Evolutionary conservation across 2,888 invertebrate genomes (phyloP), one percentile per base, ranked within the genome.

Genomic region (Sisyra terminalis): DNA sequence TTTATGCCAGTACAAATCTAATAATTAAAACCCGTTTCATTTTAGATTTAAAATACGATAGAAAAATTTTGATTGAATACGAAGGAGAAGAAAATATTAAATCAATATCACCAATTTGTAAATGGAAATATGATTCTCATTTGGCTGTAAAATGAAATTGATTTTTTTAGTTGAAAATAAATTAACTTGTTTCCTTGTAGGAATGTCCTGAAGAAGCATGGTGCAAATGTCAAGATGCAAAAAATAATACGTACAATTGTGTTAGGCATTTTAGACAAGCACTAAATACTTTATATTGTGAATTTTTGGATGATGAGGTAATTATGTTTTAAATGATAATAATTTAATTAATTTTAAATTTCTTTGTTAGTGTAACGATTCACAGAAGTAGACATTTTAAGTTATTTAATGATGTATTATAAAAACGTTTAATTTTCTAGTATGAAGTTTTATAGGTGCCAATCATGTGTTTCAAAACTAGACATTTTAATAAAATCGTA

Each of bases 221-320:
- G 37, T 92, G 90, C 59, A 88, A 89, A 52, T 92, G 90, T 54
- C 81, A 89, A 56, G 90, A 92, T 59, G 64, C 78, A 0, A 68
- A 60, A 51, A 92, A 92, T 58, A 92, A 92, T 56, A 87, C 89
- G 0, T 92, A 76, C 53, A 65, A 67, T 0, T 92, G 90, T 53
- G 54, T 88, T n/a, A 61, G 87, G 24, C 71, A 76, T 50, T 58
- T 87, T 39, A 67, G 72, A 0, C 52, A 63, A 1, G 49, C 57
- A 1, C 55, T 65, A 29, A 65, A 76, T 52, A 66, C 71, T 49
- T 71, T 83, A 49, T 74, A 73, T 54, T 83, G 82, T 55, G 51
- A 64, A 47, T 69, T 70, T 47, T 46, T 47, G 2, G 68, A 68
- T 48, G 40, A 18, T 14, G 39, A 43, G n/a, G 40, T 38, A 15